Percentiles rank a stretch among this genome's conserved stretches.
These are phyloP conservation scores for Galaxea fascicularis DNA, from an alignment of 92 coral and sea anemone genomes.

Conservation along the genomic window DNA sequence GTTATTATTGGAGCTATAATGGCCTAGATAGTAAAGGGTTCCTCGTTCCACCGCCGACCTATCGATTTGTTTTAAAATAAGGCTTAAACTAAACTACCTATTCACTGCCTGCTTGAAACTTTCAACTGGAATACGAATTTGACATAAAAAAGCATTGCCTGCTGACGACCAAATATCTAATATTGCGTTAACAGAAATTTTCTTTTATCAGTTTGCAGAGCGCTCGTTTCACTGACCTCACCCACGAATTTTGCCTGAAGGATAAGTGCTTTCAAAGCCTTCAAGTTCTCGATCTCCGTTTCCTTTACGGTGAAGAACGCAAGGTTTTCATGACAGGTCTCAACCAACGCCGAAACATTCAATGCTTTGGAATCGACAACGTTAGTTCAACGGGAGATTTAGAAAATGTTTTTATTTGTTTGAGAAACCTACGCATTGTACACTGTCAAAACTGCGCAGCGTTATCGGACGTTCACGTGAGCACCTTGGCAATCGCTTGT, in stretches of 20 bases:
- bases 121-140: too few species aligned
- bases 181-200: not conserved
- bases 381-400: conserved; percentile 59
- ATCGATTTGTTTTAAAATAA: too few species aligned
- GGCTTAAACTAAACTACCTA: too few species aligned
- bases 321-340: conserved; percentile 54
- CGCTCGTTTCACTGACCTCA: conserved; percentile 54
- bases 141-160: too few species aligned
- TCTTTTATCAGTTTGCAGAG: conserved; percentile 72
- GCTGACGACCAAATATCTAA: too few species aligned
- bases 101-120: too few species aligned
- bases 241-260: conserved; percentile 3
- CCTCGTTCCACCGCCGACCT: too few species aligned
- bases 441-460: conserved; percentile 84
- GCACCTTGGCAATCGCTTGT: conserved; percentile 58
- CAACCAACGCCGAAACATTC: conserved; percentile 55
- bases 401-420: conserved; percentile 39
- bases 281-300: conserved; percentile 73
- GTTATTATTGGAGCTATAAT: too few species aligned
- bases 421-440: conserved; percentile 63
- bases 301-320: conserved; percentile 65
- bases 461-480: conserved; percentile 63
- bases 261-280: conserved; percentile 34
- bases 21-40: too few species aligned
- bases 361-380: conserved; percentile 71